These are phyloP conservation scores for Ophioninae sp. DNA, from an alignment of 2,888 invertebrate genomes.

Conservation along the genomic window DNA sequence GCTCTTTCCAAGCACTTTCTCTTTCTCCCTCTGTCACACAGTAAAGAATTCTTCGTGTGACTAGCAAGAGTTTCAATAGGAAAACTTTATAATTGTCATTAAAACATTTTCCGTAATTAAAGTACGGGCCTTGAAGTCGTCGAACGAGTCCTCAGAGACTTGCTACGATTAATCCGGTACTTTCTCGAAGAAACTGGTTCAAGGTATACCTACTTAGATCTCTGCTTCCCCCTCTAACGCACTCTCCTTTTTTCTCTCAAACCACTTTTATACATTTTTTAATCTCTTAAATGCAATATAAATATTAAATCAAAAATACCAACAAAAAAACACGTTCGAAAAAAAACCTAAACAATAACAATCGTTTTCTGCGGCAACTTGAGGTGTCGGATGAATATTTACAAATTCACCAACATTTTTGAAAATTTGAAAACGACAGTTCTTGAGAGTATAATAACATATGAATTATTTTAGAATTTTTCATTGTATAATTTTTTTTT, in stretches of 20 bases:
- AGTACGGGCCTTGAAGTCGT: not conserved
- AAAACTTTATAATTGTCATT: slow-evolving; percentile 43
- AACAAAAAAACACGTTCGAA: no score
- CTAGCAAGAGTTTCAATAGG: not conserved
- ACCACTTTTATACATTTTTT: not conserved
- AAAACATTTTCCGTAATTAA: slow-evolving; percentile 23
- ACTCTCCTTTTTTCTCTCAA: not conserved
- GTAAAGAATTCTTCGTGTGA: slow-evolving; percentile 12
- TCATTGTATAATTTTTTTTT: no score
- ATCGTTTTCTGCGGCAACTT: not conserved
- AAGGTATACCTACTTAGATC: not conserved
- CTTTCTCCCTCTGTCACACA: not conserved
- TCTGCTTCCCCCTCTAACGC: not conserved
- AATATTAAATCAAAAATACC: not conserved
- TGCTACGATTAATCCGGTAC: not conserved
- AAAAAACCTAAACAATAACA: no score
- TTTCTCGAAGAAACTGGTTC: not conserved
- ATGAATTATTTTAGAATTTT: no score
- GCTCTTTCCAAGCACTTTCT: not conserved
- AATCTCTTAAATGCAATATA: not conserved
- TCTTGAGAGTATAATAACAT: no score
- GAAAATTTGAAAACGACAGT: no score
- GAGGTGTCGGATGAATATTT: not conserved
- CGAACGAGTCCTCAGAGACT: not conserved
- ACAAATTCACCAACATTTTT: no score